A percentile compares a stretch with the other conserved stretches of the same genome.
These are phyloP conservation scores for Pseudocheirus occidentalis DNA, from an alignment of 2,797 vertebrate genomes.

Conservation along the genomic window DNA sequence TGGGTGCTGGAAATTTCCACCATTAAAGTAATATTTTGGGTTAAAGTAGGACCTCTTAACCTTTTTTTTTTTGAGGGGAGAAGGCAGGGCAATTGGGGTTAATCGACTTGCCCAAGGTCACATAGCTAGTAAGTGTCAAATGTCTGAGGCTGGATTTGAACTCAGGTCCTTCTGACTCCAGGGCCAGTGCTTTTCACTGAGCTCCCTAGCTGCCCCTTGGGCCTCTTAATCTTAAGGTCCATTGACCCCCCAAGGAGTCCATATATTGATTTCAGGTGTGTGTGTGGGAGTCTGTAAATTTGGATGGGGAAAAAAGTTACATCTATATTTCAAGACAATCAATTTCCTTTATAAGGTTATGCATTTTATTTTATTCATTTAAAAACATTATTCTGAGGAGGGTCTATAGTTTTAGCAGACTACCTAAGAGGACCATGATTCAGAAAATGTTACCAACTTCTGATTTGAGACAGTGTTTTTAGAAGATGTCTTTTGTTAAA, in stretches of 20 bases:
- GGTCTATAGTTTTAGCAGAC: not conserved
- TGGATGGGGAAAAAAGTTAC: not conserved
- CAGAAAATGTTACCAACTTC: not conserved
- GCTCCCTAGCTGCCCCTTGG: too few relatives aligned
- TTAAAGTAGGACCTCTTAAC: conserved; percentile 1
- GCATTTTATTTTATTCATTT: not conserved
- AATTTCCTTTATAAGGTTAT: not conserved
- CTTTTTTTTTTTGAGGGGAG: not conserved
- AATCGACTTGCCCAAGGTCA: too few relatives aligned
- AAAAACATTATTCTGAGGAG: not conserved
- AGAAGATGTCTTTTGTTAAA: not conserved
- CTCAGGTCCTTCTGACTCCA: too few relatives aligned
- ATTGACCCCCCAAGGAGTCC: not conserved
- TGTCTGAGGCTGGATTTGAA: too few relatives aligned
- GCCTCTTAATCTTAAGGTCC: not conserved
- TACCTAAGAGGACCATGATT: not conserved
- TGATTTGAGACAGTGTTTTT: not conserved
- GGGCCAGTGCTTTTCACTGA: too few relatives aligned
- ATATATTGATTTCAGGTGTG: not conserved
- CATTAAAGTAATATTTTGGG: not conserved
- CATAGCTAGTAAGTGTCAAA: too few relatives aligned
- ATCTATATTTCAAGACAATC: not conserved
- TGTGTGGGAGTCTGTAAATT: not conserved
- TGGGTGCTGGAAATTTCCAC: not conserved
- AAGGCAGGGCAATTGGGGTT: too few relatives aligned